phyloP scores from a whole-genome alignment of 2,797 vertebrate species.

The Salarias fasciatus region DNA sequence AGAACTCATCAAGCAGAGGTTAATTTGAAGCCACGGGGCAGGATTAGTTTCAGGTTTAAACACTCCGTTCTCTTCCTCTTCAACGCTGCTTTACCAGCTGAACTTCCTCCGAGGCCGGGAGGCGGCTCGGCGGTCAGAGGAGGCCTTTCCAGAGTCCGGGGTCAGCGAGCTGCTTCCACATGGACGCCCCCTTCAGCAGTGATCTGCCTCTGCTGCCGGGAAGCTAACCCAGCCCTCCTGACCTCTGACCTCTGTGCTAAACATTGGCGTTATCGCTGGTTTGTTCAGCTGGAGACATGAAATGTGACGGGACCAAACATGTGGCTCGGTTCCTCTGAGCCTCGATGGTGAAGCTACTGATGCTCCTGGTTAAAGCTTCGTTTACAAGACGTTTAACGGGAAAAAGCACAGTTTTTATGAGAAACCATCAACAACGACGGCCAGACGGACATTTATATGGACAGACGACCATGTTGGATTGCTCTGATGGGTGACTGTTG shows the following conservation, averaged over 20 bases:
- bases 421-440: too few relatives aligned
- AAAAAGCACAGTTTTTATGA: too few relatives aligned
- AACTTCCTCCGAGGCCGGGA: conserved; percentile 30
- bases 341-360: too few relatives aligned
- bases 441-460: too few relatives aligned
- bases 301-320: conserved; percentile 3
- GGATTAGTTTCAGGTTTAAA: conserved; percentile 58
- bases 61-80: conserved; percentile 33
- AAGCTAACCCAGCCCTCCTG: conserved; percentile 2
- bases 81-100: not conserved
- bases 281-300: conserved; percentile 8
- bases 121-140: conserved; percentile 17
- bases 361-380: too few relatives aligned
- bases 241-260: conserved; percentile 32
- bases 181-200: not conserved
- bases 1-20: conserved; percentile 65
- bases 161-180: conserved; percentile 8
- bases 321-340: not conserved
- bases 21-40: conserved; percentile 58
- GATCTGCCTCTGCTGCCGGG: not conserved
- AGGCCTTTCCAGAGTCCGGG: conserved; percentile 12
- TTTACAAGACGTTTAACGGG: too few relatives aligned
- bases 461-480: too few relatives aligned
- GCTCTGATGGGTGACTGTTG: too few relatives aligned
- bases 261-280: conserved; percentile 6